phyloP scores from a whole-genome alignment of 2,888 invertebrate genomes.

The Hirtodrosophila cameraria region DNA sequence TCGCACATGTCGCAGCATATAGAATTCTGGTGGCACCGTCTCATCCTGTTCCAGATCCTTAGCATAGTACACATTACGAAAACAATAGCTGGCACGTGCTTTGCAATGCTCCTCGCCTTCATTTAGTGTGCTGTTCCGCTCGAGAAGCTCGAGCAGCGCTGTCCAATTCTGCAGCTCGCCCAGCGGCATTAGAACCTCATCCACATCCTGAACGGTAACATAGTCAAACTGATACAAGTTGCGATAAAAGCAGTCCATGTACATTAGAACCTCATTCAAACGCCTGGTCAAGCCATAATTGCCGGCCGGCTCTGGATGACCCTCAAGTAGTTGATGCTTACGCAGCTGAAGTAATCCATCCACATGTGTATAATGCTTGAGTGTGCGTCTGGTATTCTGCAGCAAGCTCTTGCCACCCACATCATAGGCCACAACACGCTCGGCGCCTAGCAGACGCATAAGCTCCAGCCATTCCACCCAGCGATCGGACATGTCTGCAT shows the following conservation, averaged over 20 bases:
- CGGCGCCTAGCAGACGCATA: conserved; percentile 91
- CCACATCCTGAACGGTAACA: conserved; percentile 94
- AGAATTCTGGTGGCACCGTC: conserved; percentile 91
- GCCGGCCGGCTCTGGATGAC: conserved; percentile 86
- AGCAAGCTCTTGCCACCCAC: conserved; percentile 87
- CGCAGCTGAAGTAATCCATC: conserved; percentile 88
- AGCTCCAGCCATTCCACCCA: conserved; percentile 96
- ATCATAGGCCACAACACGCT: conserved; percentile 93
- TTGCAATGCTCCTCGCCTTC: conserved; percentile 73
- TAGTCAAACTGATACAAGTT: conserved; percentile 95
- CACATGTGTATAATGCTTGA: conserved; percentile 84
- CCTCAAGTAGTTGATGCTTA: conserved; percentile 90
- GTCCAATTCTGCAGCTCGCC: conserved; percentile 74
- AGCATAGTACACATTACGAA: conserved; percentile 95
- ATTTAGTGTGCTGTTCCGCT: conserved; percentile 46
- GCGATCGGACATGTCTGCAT: conserved; percentile 92
- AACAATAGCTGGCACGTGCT: conserved; percentile 88
- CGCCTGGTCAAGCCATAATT: conserved; percentile 94
- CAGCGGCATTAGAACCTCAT: conserved; percentile 95
- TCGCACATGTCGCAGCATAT: conserved; percentile 95
- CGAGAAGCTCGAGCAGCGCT: conserved; percentile 85
- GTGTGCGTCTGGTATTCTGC: conserved; percentile 91
- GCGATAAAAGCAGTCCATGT: conserved; percentile 96
- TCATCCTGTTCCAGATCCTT: conserved; percentile 90
- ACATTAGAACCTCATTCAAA: conserved; percentile 95